Evolutionary conservation across 2,888 invertebrate species (phyloP).

Genomic region (Chalcosyrphus nemorum): DNA sequence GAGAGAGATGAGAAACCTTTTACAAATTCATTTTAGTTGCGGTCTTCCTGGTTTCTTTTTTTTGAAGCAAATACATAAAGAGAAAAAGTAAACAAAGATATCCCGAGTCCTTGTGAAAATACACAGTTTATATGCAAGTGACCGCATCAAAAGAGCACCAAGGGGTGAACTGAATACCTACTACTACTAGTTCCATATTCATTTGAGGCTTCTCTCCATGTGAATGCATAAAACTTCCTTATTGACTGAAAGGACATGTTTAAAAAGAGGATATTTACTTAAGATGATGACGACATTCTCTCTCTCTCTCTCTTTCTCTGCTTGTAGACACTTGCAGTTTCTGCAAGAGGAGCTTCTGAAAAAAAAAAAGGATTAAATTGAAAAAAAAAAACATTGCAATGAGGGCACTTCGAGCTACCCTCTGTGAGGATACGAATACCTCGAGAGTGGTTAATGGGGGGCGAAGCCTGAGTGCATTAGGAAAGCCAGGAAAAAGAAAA

Average conservation of each 20-base stretch:
- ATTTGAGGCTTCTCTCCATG: conserved; percentile 22
- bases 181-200: conserved; percentile 5
- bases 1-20: not conserved
- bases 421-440: conserved; percentile 1
- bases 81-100: conserved; percentile 37
- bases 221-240: conserved; percentile 40
- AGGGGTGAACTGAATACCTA: no score
- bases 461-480: conserved; percentile 25
- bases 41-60: conserved; percentile 43
- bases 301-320: no score
- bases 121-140: conserved; percentile 68
- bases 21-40: conserved; percentile 13
- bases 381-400: conserved; percentile 25
- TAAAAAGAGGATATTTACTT: conserved; percentile 35
- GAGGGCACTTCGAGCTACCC: not conserved
- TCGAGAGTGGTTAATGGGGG: conserved; percentile 37
- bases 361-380: no score
- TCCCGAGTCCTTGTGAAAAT: conserved; percentile 39
- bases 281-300: conserved; percentile 33
- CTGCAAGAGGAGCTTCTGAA: conserved; percentile 14
- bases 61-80: no score
- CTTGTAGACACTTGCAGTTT: conserved; percentile 59
- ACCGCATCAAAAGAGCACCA: conserved; percentile 64
- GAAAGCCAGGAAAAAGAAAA: not conserved
- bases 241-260: conserved; percentile 46